These are phyloP conservation scores for Candoia aspera DNA, from an alignment of 2,113 vertebrate genomes.

Conservation along the genomic window DNA sequence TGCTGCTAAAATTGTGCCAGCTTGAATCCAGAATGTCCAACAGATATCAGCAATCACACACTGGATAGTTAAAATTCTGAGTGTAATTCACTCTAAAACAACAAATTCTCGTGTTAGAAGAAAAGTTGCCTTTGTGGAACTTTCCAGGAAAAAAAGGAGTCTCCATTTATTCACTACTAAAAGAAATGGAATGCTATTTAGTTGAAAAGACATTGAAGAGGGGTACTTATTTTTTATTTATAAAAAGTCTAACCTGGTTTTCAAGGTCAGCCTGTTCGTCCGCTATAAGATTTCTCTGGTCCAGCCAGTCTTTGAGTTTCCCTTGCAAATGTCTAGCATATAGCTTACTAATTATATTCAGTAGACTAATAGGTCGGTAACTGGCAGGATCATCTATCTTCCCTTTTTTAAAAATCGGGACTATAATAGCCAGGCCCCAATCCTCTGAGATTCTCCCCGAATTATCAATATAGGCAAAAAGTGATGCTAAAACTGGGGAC, in stretches of 20 bases:
- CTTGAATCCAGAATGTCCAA: neutral
- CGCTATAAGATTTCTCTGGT: too few species aligned
- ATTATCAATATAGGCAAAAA: too few species aligned
- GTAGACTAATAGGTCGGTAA: too few species aligned
- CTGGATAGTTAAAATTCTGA: neutral
- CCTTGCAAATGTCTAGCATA: too few species aligned
- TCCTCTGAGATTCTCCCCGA: too few species aligned
- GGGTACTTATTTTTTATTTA: neutral
- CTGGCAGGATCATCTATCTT: too few species aligned
- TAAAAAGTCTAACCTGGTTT: neutral
- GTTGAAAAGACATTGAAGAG: neutral
- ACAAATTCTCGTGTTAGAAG: neutral
- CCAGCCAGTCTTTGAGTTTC: too few species aligned
- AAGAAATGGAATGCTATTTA: neutral
- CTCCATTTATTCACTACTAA: neutral
- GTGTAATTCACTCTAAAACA: neutral
- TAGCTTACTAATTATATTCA: too few species aligned
- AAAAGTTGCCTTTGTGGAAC: neutral
- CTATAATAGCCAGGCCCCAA: too few species aligned
- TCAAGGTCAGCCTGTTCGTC: neutral
- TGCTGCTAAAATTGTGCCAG: neutral
- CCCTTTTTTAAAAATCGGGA: too few species aligned
- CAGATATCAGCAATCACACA: neutral
- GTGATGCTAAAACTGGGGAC: too few species aligned
- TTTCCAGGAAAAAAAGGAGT: neutral